phyloP scores from a whole-genome alignment of 2,113 vertebrate species.

The Nesogale talazaci region DNA sequence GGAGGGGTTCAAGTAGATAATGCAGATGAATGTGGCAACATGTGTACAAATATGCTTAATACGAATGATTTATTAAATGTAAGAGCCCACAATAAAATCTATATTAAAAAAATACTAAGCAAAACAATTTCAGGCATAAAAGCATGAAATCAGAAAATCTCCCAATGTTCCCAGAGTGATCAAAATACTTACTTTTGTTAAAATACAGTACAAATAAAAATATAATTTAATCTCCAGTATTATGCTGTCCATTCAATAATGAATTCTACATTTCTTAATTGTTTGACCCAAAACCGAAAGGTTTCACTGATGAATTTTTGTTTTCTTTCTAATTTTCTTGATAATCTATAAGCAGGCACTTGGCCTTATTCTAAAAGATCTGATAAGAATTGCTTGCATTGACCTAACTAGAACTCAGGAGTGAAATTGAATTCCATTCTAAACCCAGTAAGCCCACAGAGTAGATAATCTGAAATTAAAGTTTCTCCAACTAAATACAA shows the following conservation, averaged over 20 bases:
- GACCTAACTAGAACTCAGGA: neutral
- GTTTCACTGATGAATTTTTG: neutral
- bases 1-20: too few species aligned
- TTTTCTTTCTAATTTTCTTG: neutral
- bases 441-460: neutral
- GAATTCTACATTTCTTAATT: conserved; percentile 32
- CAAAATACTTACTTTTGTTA: neutral
- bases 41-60: too few species aligned
- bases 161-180: neutral
- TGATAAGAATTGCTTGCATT: neutral
- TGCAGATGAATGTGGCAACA: too few species aligned
- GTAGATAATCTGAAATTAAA: neutral
- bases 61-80: too few species aligned
- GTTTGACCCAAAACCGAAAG: neutral
- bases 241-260: neutral
- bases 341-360: neutral
- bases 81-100: too few species aligned
- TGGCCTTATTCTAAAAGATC: neutral
- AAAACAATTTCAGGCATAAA: neutral
- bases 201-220: conserved; percentile 10
- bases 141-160: neutral
- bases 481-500: too few species aligned
- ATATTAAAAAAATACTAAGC: neutral
- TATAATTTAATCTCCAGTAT: neutral
- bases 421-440: neutral